phyloP scores from a whole-genome alignment of 1,140 invertebrate species.

The Ganaspis sp. region DNA sequence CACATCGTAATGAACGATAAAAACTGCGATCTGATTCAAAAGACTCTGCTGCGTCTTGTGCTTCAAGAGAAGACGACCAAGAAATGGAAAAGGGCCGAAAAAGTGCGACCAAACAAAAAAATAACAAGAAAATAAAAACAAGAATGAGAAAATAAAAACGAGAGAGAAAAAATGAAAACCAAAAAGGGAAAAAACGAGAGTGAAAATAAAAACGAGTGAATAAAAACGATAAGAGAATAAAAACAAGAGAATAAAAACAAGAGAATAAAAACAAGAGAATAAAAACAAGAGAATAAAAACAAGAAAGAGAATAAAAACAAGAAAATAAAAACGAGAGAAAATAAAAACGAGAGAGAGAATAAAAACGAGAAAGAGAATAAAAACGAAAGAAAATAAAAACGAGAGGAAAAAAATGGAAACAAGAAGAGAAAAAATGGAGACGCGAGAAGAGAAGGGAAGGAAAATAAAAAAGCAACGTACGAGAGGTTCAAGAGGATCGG shows the following conservation, averaged over 20 bases:
- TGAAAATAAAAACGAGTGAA: not conserved
- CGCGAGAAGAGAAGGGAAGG: constrained; percentile 4
- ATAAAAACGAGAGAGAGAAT: constrained; percentile 28
- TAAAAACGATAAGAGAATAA: too few species aligned
- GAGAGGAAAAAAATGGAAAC: not conserved
- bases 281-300: too few species aligned
- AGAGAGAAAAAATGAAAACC: constrained; percentile 7
- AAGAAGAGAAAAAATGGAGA: constrained; percentile 22
- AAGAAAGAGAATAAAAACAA: not conserved
- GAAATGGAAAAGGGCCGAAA: constrained; percentile 3
- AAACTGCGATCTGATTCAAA: not conserved
- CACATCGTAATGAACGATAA: constrained; percentile 41
- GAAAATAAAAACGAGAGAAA: constrained; percentile 9
- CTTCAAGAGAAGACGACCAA: constrained; percentile 18
- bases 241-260: too few species aligned
- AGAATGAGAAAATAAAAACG: not conserved
- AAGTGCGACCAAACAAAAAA: constrained; percentile 2
- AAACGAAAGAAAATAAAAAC: not conserved
- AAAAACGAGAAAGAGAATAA: not conserved
- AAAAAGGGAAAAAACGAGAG: constrained; percentile 9
- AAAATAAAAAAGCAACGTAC: constrained; percentile 30
- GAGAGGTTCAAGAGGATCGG: constrained; percentile 32
- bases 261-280: too few species aligned
- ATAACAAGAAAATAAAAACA: not conserved
- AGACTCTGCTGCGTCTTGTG: not conserved